A percentile compares a stretch with the other conserved stretches of the same genome.
phyloP scores from a whole-genome alignment of 2,888 invertebrate genomes.

The Prenolepis imparis region DNA sequence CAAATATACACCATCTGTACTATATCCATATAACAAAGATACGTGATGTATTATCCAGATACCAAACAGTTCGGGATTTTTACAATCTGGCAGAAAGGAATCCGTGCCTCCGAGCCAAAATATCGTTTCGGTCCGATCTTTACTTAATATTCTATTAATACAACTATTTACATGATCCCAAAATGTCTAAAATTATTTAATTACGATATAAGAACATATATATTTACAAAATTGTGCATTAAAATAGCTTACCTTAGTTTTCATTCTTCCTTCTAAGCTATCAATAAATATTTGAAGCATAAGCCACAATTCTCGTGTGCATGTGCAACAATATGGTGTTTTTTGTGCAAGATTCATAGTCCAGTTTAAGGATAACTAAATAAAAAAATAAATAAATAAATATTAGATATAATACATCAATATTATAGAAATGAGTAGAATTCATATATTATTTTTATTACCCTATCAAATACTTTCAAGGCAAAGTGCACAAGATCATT shows the following conservation, averaged over 20 bases:
- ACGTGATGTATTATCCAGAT: constrained; percentile 87
- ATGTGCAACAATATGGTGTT: constrained; percentile 88
- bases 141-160: constrained; percentile 80
- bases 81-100: constrained; percentile 72
- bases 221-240: constrained; percentile 3
- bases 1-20: constrained; percentile 83
- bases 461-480: constrained; percentile 85
- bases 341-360: constrained; percentile 84
- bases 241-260: constrained; percentile 74
- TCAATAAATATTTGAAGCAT: constrained; percentile 86
- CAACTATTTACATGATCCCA: constrained; percentile 86
- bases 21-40: constrained; percentile 85
- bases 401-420: constrained; percentile 27
- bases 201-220: constrained; percentile 34
- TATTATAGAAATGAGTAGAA: not conserved
- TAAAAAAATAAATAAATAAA: constrained; percentile 59
- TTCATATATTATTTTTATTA: constrained; percentile 68
- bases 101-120: constrained; percentile 66
- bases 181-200: constrained; percentile 81
- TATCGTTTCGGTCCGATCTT: constrained; percentile 55
- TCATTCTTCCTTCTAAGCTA: constrained; percentile 78
- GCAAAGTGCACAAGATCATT: constrained; percentile 84
- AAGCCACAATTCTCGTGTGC: constrained; percentile 88
- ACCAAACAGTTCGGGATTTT: constrained; percentile 83
- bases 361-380: constrained; percentile 81